phyloP scores from a whole-genome alignment of 2,797 vertebrate species.

The Phoeniculus purpureus region DNA sequence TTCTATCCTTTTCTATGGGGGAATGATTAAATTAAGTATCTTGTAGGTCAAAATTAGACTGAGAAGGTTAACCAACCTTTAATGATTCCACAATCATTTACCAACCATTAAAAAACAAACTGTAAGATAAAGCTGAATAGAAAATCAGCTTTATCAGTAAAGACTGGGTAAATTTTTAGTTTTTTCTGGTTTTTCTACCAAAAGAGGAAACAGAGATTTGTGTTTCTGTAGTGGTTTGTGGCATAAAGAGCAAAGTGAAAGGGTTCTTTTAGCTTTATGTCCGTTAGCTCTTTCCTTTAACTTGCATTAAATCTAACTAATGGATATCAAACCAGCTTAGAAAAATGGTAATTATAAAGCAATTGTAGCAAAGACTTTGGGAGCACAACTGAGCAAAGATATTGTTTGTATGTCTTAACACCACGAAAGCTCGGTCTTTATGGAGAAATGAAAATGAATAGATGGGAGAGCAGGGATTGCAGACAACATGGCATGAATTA shows the following conservation, averaged over 20 bases:
- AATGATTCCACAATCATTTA: constrained; percentile 65
- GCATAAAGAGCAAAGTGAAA: constrained; percentile 39
- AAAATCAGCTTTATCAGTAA: neutral
- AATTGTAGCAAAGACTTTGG: constrained; percentile 25
- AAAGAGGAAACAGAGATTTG: neutral
- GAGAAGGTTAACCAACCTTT: constrained; percentile 69
- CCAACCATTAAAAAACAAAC: constrained; percentile 59
- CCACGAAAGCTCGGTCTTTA: neutral
- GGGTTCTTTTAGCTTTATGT: neutral
- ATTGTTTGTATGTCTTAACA: neutral
- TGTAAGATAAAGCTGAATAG: constrained; percentile 16
- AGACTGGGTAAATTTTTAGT: neutral
- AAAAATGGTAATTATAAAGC: constrained; percentile 57
- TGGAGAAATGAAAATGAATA: neutral
- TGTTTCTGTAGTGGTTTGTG: constrained; percentile 3
- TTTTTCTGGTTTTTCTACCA: neutral
- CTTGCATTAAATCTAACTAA: constrained; percentile 63
- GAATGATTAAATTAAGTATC: constrained; percentile 70
- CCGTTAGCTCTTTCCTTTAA: constrained; percentile 60
- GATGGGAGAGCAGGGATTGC: constrained; percentile 16
- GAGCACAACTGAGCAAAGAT: constrained; percentile 8
- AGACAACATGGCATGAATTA: neutral
- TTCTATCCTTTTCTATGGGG: constrained; percentile 35
- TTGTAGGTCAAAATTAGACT: constrained; percentile 66
- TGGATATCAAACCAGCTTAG: constrained; percentile 60